phyloP scores from a whole-genome alignment of 2,797 vertebrate genomes.

The Crenichthys baileyi region DNA sequence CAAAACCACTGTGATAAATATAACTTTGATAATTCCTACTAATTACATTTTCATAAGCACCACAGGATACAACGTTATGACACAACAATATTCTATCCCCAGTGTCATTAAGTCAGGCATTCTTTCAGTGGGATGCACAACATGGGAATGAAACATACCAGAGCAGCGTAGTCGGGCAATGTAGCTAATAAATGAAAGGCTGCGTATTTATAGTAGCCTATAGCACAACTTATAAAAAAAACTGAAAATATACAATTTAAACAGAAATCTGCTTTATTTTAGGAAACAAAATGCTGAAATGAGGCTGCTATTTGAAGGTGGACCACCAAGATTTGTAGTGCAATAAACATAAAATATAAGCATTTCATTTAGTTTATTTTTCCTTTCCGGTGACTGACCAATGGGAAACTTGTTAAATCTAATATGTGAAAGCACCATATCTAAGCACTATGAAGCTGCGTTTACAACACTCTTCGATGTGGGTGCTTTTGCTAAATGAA shows the following conservation, averaged over 20 bases:
- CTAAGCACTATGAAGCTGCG: too few relatives aligned
- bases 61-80: slow-evolving; percentile 36
- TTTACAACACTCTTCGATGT: background rate
- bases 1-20: slow-evolving; percentile 22
- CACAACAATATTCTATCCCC: slow-evolving; percentile 35
- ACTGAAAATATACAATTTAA: slow-evolving; percentile 40
- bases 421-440: too few relatives aligned
- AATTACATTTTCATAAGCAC: slow-evolving; percentile 41
- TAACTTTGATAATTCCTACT: slow-evolving; percentile 43
- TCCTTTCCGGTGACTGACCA: too few relatives aligned
- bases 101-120: slow-evolving; percentile 26
- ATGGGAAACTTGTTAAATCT: too few relatives aligned
- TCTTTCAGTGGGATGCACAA: slow-evolving; percentile 50
- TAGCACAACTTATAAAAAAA: slow-evolving; percentile 42
- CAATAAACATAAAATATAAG: slow-evolving; percentile 10
- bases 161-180: slow-evolving; percentile 56
- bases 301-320: slow-evolving; percentile 14
- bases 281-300: slow-evolving; percentile 11
- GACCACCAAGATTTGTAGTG: slow-evolving; percentile 29
- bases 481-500: too few relatives aligned
- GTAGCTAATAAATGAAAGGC: slow-evolving; percentile 61
- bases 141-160: slow-evolving; percentile 32
- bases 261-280: slow-evolving; percentile 47
- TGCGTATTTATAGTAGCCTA: slow-evolving; percentile 56
- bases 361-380: slow-evolving; percentile 16